Conservation (phyloP, 1,140 invertebrate genomes). For the Globodera rostochiensis region DNA sequence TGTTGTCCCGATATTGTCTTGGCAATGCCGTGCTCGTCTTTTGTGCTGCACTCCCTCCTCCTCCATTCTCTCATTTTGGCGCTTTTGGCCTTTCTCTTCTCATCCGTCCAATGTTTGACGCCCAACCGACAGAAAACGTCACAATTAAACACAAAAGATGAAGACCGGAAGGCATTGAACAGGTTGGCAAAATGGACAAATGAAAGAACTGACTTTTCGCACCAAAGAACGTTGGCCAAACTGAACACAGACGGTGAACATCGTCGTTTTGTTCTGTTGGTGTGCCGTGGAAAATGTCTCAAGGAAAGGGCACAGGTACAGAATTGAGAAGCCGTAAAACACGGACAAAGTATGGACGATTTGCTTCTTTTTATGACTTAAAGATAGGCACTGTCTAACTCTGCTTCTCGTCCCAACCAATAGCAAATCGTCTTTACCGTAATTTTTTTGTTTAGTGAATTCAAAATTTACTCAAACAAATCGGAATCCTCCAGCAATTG, state of each 20-base stretch:
- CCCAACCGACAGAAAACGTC: neutral
- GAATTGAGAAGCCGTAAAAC: slow-evolving; percentile 20
- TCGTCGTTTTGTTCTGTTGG: slow-evolving; percentile 43
- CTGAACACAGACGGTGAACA: slow-evolving; percentile 32
- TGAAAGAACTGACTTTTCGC: neutral
- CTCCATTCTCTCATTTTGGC: neutral
- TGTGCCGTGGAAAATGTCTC: slow-evolving; percentile 42
- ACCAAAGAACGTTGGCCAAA: slow-evolving; percentile 21
- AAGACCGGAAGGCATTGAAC: neutral
- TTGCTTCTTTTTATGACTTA: no score
- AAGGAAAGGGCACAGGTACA: slow-evolving; percentile 41
- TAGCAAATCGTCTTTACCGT: neutral
- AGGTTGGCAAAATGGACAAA: slow-evolving; percentile 11
- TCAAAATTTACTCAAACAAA: neutral
- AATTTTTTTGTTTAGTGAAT: neutral
- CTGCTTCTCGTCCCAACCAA: neutral
- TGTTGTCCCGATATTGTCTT: no score
- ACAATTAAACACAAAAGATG: neutral
- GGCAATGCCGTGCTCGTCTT: no score
- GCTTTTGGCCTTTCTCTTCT: neutral
- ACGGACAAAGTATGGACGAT: neutral
- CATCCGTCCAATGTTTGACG: neutral
- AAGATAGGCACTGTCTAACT: no score
- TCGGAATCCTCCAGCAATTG: neutral
- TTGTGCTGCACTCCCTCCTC: no score